Conservation (phyloP, 2,797 vertebrate genomes). For the Sarcophilus harrisii region DNA sequence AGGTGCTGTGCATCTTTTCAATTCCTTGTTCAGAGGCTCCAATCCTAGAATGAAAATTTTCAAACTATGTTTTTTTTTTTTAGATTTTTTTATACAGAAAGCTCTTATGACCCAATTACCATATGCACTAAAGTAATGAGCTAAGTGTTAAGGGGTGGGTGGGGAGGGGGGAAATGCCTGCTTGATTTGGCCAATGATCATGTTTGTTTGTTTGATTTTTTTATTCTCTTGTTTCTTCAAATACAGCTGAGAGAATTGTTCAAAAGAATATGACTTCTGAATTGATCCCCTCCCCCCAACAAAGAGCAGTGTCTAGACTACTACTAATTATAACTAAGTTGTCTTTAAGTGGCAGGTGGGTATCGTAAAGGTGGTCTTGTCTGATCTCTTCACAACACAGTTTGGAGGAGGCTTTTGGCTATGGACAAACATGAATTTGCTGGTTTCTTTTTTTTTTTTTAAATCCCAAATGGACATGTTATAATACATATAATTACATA, state of each 20-base stretch:
- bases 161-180: conserved; percentile 66
- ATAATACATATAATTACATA: conserved; percentile 63
- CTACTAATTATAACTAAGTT: conserved; percentile 80
- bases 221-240: conserved; percentile 78
- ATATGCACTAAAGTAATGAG: conserved; percentile 57
- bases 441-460: conserved; percentile 54
- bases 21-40: conserved; percentile 77
- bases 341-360: conserved; percentile 78
- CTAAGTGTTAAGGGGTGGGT: conserved; percentile 68
- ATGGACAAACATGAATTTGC: conserved; percentile 72
- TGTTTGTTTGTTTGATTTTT: conserved; percentile 62
- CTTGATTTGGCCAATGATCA: conserved; percentile 80
- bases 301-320: conserved; percentile 83
- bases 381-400: conserved; percentile 77
- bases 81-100: conserved; percentile 79
- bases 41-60: conserved; percentile 74
- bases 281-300: conserved; percentile 81
- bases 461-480: conserved; percentile 61
- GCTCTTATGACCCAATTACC: conserved; percentile 73
- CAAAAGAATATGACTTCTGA: conserved; percentile 78
- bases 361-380: conserved; percentile 81
- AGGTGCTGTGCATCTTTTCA: conserved; percentile 66
- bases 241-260: conserved; percentile 81
- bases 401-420: conserved; percentile 71
- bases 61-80: conserved; percentile 75